Evolutionary conservation across 1,140 invertebrate genomes (phyloP).

Genomic region (Bombus balteatus): DNA sequence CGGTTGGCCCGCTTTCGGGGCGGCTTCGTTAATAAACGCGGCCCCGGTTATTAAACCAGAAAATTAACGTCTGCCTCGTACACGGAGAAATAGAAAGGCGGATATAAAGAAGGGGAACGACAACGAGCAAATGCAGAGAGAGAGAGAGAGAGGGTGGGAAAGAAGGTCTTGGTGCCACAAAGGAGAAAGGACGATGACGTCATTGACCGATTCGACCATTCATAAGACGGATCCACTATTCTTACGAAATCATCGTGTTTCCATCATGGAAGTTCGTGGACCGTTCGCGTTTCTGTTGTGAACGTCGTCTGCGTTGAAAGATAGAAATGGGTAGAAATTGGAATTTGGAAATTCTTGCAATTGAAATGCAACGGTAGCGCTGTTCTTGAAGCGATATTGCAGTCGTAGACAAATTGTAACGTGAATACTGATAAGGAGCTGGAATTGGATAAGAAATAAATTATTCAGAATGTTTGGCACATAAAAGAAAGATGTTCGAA

Average conservation of each 20-base stretch:
- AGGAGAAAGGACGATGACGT: constrained; percentile 62
- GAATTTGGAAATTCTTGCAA: background rate
- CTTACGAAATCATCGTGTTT: constrained; percentile 7
- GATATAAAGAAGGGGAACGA: constrained; percentile 21
- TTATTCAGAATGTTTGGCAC: background rate
- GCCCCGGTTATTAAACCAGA: constrained; percentile 75
- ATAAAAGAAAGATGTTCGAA: no score
- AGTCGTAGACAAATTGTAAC: background rate
- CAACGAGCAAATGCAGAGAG: background rate
- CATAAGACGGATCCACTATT: constrained; percentile 33
- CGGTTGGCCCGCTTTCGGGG: constrained; percentile 76
- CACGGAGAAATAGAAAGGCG: constrained; percentile 52
- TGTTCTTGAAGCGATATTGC: background rate
- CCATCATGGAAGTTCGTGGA: background rate
- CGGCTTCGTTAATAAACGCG: constrained; percentile 78
- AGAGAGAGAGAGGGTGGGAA: background rate
- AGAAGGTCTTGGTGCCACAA: constrained; percentile 10
- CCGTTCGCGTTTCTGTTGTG: background rate
- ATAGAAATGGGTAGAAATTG: background rate
- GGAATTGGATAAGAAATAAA: background rate
- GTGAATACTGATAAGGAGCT: background rate
- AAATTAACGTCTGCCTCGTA: constrained; percentile 76
- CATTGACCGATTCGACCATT: constrained; percentile 71
- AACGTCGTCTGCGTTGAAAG: background rate
- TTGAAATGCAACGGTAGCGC: background rate